Evolutionary conservation across 2,888 invertebrate genomes (phyloP).

Genomic region (Orthonevra nobilis): DNA sequence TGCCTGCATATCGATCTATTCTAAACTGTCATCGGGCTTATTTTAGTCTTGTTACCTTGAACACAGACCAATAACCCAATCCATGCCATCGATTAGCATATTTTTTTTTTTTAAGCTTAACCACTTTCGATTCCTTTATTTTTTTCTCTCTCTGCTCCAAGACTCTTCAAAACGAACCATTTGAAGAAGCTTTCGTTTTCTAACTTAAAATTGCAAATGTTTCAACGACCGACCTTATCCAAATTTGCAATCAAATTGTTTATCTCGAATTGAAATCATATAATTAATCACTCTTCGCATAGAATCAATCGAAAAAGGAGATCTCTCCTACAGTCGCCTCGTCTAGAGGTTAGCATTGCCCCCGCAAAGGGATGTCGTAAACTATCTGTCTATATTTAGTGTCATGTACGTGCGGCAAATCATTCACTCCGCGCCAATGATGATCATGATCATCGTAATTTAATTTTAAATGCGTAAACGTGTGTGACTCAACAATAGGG

Average conservation of each 20-base stretch:
- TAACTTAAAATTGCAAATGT: too few species aligned
- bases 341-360: too few species aligned
- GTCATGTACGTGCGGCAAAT: conserved; percentile 50
- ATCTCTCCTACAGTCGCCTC: too few species aligned
- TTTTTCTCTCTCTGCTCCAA: too few species aligned
- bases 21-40: not conserved
- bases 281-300: too few species aligned
- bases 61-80: conserved; percentile 5
- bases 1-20: not conserved
- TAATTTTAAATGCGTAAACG: not conserved
- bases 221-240: too few species aligned
- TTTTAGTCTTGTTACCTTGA: not conserved
- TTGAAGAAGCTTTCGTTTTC: too few species aligned
- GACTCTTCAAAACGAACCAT: too few species aligned
- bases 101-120: not conserved
- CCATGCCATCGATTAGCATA: not conserved
- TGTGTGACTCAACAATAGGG: conserved; percentile 47
- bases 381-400: conserved; percentile 7
- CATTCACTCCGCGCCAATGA: conserved; percentile 26
- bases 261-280: too few species aligned
- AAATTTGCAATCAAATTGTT: too few species aligned
- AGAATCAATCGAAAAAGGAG: too few species aligned
- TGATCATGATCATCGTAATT: not conserved
- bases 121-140: too few species aligned
- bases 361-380: conserved; percentile 16